Evolutionary conservation across 2,888 invertebrate genomes (phyloP).

Genomic region (Drosophila formosana): DNA sequence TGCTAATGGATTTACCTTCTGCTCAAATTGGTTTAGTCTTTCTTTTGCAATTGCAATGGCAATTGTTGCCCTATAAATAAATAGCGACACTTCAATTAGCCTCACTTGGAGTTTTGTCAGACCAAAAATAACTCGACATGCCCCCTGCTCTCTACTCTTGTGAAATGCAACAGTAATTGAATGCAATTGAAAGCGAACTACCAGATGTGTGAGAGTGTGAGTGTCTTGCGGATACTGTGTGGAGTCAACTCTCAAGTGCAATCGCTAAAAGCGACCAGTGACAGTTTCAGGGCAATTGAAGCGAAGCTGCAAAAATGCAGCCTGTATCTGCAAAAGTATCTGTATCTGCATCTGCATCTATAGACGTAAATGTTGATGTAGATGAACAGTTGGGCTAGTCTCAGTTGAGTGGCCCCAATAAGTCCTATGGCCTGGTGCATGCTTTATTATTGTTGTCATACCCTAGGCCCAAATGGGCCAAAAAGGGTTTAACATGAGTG

Average conservation of each 20-base stretch:
- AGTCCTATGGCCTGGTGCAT: slow-evolving; percentile 23
- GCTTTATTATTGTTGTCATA: slow-evolving; percentile 19
- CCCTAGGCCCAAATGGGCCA: neutral
- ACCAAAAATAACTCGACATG: slow-evolving; percentile 62
- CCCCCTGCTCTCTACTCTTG: slow-evolving; percentile 51
- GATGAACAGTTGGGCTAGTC: slow-evolving; percentile 9
- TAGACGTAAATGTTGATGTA: slow-evolving; percentile 7
- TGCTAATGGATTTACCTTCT: neutral
- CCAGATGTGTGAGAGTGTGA: neutral
- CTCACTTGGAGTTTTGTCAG: slow-evolving; percentile 56
- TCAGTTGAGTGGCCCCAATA: slow-evolving; percentile 58
- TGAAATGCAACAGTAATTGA: slow-evolving; percentile 57
- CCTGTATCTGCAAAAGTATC: slow-evolving; percentile 19
- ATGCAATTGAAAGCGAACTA: slow-evolving; percentile 19
- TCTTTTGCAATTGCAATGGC: neutral
- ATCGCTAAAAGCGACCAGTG: slow-evolving; percentile 50
- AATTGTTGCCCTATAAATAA: slow-evolving; percentile 42
- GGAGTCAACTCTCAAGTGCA: slow-evolving; percentile 56
- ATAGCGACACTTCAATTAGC: slow-evolving; percentile 55
- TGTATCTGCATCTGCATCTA: neutral
- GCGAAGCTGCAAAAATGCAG: slow-evolving; percentile 74
- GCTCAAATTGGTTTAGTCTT: neutral
- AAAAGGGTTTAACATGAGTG: too few relatives aligned
- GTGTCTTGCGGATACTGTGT: slow-evolving; percentile 15
- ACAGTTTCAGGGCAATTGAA: slow-evolving; percentile 54